Base-by-base conservation (phyloP, 2,888 invertebrate genomes). In the Agonopterix subpropinquella region DNA sequence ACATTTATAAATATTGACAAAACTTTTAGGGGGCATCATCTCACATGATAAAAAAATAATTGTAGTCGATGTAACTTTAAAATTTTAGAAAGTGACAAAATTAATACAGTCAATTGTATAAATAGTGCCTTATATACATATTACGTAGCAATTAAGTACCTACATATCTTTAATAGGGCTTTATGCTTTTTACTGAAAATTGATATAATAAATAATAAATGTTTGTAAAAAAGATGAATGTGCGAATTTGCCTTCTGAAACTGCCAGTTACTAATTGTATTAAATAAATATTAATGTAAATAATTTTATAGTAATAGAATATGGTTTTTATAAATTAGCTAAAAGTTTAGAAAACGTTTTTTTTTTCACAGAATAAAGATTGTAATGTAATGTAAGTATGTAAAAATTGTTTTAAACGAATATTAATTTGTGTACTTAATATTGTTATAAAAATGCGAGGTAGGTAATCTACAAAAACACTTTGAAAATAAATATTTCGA, bases 191-290 rank as follows among this genome's bases (percentile, higher is more conserved):
- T 28, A 28, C 5, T 28, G 28, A 28, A 5, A 28, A 28, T 28
- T 28, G 5, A 7, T 1, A 28, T 28, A 28, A 28, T 28, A 1
- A 28, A 28, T 18, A 18, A 18, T 18, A 18, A 5, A 28, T 28
- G 28, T 28, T 5, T 28, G 28, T 28, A 28, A 28, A 28, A 28
- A 28, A 28, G 7, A 28, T 5, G 28, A 28, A 53, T 52, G 37
- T 37, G 36, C 13, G 41, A 47, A 15, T 7, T 81, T 85, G 85
- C 84, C 84, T 86, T 84, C 73, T 73, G 64, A 75, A 78, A 81
- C 82, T 85, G 84, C 81, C 84, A 85, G 78, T 80, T 81, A 84
- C 75, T 82, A 77, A 83, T 65, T 72, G 72, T 60, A 70, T 59
- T 73, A 41, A 45, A 41, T 47, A 50, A 49, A 52, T 44, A 36